phyloP scores from a whole-genome alignment of 2,113 vertebrate species.

The Solenodon paradoxus region DNA sequence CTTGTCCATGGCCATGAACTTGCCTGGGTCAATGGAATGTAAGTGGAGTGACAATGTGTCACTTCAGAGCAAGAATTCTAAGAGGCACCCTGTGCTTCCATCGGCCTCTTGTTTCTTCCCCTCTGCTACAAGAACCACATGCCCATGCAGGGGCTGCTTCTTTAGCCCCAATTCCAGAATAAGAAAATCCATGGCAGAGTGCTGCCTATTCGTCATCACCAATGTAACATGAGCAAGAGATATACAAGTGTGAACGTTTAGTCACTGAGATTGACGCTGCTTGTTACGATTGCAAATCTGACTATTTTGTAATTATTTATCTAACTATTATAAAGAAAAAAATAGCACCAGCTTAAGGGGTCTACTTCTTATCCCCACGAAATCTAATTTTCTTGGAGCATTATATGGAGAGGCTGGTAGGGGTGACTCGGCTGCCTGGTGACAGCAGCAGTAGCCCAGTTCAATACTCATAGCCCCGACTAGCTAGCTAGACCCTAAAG shows the following conservation, averaged over 20 bases:
- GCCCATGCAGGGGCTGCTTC: background rate
- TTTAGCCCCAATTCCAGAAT: background rate
- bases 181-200: background rate
- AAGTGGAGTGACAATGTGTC: background rate
- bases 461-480: background rate
- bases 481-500: background rate
- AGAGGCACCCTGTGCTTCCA: background rate
- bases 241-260: background rate
- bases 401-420: background rate
- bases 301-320: background rate
- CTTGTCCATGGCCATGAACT: background rate
- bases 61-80: background rate
- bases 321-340: background rate
- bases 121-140: background rate
- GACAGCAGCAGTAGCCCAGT: background rate
- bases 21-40: background rate
- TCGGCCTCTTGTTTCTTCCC: background rate
- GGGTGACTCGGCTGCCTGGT: background rate
- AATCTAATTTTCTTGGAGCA: background rate
- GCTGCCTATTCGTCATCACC: background rate
- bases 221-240: background rate
- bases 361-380: background rate
- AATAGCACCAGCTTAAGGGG: background rate
- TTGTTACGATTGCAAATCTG: background rate
- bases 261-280: background rate